A percentile compares a stretch with the other conserved stretches of the same genome.
Conservation (phyloP, 1,140 invertebrate species). For the Hyles euphorbiae region DNA sequence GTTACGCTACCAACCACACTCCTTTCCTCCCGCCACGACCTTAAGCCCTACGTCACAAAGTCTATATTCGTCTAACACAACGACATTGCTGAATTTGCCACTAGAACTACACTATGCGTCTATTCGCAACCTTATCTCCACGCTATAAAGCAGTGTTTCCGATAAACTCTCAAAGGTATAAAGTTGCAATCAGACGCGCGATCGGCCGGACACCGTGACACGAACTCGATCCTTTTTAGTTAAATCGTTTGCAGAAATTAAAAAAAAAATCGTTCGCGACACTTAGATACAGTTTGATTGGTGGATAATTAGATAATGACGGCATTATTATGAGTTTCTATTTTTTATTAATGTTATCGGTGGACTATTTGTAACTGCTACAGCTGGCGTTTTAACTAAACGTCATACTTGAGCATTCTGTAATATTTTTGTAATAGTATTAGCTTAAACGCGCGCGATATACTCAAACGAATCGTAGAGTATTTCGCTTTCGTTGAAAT, state of each 20-base stretch:
- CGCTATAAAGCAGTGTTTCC: not conserved
- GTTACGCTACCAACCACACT: constrained; percentile 25
- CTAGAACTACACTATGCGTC: not conserved
- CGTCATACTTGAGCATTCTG: too few species aligned
- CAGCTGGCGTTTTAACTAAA: too few species aligned
- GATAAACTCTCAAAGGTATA: not conserved
- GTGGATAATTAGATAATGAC: not conserved
- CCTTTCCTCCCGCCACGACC: constrained; percentile 10
- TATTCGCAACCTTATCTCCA: not conserved
- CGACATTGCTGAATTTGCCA: constrained; percentile 6
- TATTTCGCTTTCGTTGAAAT: too few species aligned
- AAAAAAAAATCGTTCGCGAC: constrained; percentile 2
- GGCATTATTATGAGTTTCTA: not conserved
- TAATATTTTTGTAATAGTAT: too few species aligned
- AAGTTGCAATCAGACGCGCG: constrained; percentile 12
- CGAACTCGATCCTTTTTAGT: constrained; percentile 37
- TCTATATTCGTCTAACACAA: constrained; percentile 11
- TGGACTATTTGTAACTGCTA: too few species aligned
- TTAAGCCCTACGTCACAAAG: constrained; percentile 16
- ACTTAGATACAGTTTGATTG: constrained; percentile 2
- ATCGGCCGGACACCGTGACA: constrained; percentile 30
- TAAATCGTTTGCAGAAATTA: constrained; percentile 31
- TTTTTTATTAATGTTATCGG: not conserved
- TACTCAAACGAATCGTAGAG: too few species aligned
- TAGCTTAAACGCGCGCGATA: too few species aligned